phyloP scores from a whole-genome alignment of 2,113 vertebrate genomes.

The Jacana jacana region DNA sequence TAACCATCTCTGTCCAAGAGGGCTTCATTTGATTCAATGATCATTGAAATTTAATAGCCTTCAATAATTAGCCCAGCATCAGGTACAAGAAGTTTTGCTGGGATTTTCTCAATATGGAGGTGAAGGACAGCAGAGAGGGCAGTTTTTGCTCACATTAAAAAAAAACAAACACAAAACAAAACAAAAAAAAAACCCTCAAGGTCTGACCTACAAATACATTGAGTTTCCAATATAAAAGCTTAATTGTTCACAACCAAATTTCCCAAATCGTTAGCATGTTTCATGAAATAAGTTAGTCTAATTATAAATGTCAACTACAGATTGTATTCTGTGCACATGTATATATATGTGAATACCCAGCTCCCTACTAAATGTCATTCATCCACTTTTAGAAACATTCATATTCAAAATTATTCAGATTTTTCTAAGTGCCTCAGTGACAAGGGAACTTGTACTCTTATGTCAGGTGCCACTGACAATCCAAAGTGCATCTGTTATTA shows the following conservation, averaged over 20 bases:
- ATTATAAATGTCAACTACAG: slow-evolving; percentile 54
- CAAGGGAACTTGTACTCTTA: slow-evolving; percentile 27
- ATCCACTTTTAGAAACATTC: slow-evolving; percentile 65
- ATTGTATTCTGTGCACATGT: slow-evolving; percentile 46
- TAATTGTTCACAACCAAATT: background rate
- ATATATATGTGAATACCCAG: slow-evolving; percentile 45
- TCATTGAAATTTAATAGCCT: background rate
- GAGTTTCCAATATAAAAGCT: background rate
- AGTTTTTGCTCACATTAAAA: background rate
- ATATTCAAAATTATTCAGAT: slow-evolving; percentile 65
- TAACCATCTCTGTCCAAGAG: background rate
- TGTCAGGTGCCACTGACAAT: slow-evolving; percentile 46
- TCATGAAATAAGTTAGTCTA: background rate
- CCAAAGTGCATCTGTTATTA: background rate
- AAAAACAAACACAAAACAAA: background rate
- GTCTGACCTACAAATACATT: background rate
- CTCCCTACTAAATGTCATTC: slow-evolving; percentile 64
- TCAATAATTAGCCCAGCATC: background rate
- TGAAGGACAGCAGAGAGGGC: background rate
- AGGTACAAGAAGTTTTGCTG: background rate
- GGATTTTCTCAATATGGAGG: background rate
- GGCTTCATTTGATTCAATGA: background rate
- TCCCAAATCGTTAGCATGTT: background rate
- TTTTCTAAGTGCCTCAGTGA: slow-evolving; percentile 47
- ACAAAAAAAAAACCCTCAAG: background rate